Evolutionary conservation across 2,888 invertebrate genomes (phyloP), one percentile per base, ranked within the genome.

Genomic region (Trichogramma dendrolimi): DNA sequence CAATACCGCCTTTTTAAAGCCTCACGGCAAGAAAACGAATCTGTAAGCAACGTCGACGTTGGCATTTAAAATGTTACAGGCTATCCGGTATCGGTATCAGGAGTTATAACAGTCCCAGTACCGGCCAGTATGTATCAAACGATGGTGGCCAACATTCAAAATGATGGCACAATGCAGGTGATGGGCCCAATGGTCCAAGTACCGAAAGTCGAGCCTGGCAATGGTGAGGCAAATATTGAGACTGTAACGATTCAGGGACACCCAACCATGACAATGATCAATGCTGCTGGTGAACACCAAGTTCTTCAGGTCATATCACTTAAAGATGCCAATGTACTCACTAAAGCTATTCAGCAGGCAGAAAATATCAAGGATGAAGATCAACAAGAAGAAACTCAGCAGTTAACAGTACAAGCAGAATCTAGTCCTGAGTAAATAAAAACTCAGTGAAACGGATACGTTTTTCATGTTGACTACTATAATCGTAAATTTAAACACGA

Each of bases 41-140:
- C 27, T 27, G 27, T 27, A 27, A 27, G 27, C 27, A 27, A 27
- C 27, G 27, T 27, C 27, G 27, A 27, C 27, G 27, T 27, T 27
- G 27, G 3, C 27, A 49, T 65, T 61, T 66, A 56, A 27, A 61
- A 60, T 74, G 78, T 79, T 76, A 68, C 83, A 87, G 88, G 87
- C 38, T 88, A 89, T 82, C 91, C 91, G 56, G 89, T 92, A 71
- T 89, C 91, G 70, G 93, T 93, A 72, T 90, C 93, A 73, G 95
- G 95, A 65, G 94, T 96, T 82, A 94, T 96, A 78, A 94, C 96
- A 60, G 92, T 96, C 72, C 96, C 96, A 60, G 94, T 96, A 67
- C 91, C 93, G 50, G 91, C 92, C 62, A 92, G 94, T 66, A 94
- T 96, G 90, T 96, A 96, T 83, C 96, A 96, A 82, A 92, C 94